These are phyloP conservation scores for Drosophila subobscura DNA, from an alignment of 1,140 invertebrate species.

Conservation along the genomic window DNA sequence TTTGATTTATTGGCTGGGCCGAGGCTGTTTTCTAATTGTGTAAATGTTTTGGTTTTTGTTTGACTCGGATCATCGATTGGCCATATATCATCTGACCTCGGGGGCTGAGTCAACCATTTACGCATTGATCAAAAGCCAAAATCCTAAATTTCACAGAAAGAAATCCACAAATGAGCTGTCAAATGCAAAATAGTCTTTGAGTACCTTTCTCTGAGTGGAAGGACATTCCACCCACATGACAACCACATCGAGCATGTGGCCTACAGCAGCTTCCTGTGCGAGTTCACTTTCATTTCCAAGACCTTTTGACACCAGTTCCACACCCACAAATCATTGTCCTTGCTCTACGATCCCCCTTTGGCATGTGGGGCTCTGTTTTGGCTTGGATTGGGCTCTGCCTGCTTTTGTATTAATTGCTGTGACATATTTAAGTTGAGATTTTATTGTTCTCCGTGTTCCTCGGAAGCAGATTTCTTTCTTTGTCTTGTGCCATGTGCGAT, in stretches of 20 bases:
- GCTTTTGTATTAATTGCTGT: slow-evolving; percentile 61
- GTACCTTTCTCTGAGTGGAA: slow-evolving; percentile 26
- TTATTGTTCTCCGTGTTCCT: slow-evolving; percentile 41
- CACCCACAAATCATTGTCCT: neutral
- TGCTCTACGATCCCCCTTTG: neutral
- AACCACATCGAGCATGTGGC: slow-evolving; percentile 9
- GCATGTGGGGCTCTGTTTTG: slow-evolving; percentile 22
- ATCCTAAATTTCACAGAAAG: slow-evolving; percentile 34
- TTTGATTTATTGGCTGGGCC: slow-evolving; percentile 46
- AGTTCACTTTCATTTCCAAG: slow-evolving; percentile 33
- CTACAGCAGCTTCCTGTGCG: slow-evolving; percentile 4
- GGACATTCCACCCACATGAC: slow-evolving; percentile 12
- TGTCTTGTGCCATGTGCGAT: slow-evolving; percentile 25
- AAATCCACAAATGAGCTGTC: slow-evolving; percentile 41
- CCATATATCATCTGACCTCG: slow-evolving; percentile 45
- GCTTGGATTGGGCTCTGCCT: slow-evolving; percentile 29
- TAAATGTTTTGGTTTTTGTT: slow-evolving; percentile 40
- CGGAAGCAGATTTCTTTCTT: slow-evolving; percentile 21
- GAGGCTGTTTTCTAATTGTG: slow-evolving; percentile 47
- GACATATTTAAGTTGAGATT: slow-evolving; percentile 66
- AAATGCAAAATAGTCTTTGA: slow-evolving; percentile 40
- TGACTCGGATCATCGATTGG: slow-evolving; percentile 43
- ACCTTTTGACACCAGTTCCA: slow-evolving; percentile 35
- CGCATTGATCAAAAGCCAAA: slow-evolving; percentile 38
- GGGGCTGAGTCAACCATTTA: slow-evolving; percentile 23